Evolutionary conservation across 1,140 invertebrate species (phyloP).

Genomic region (Aplysia californica): DNA sequence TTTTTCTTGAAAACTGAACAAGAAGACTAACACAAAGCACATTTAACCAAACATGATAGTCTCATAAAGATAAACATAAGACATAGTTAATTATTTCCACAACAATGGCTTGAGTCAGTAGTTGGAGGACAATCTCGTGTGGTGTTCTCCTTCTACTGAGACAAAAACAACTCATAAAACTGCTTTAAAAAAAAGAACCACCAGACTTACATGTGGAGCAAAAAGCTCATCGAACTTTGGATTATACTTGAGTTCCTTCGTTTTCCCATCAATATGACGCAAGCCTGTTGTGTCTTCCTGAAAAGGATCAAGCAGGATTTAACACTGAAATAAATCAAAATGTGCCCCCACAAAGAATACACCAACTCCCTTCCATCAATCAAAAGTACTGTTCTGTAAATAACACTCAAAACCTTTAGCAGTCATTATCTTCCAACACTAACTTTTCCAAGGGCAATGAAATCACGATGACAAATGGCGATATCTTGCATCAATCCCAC

Average conservation of each 20-base stretch:
- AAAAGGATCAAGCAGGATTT: not conserved
- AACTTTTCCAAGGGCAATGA: not conserved
- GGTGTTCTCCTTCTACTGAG: too few relatives aligned
- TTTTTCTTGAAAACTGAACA: too few relatives aligned
- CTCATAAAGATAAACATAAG: too few relatives aligned
- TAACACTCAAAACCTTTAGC: not conserved
- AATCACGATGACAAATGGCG: too few relatives aligned
- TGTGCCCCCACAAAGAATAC: not conserved
- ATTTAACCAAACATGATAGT: too few relatives aligned
- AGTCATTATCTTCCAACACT: not conserved
- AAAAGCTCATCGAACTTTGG: slow-evolving; percentile 96
- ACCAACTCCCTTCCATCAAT: not conserved
- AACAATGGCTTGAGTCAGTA: too few relatives aligned
- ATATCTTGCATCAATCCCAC: too few relatives aligned
- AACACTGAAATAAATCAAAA: not conserved
- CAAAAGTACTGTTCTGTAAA: not conserved
- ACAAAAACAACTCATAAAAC: not conserved
- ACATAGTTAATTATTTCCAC: too few relatives aligned
- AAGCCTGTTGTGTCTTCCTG: slow-evolving; percentile 36
- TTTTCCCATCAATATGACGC: slow-evolving; percentile 48
- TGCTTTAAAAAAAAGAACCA: not conserved
- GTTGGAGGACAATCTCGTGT: too few relatives aligned
- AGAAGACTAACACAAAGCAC: too few relatives aligned
- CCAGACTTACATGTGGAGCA: slow-evolving; percentile 77
- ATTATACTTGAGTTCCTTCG: slow-evolving; percentile 85